A percentile compares a stretch with the other conserved stretches of the same genome.
phyloP scores from a whole-genome alignment of 2,797 vertebrate species.

The Crenichthys baileyi region DNA sequence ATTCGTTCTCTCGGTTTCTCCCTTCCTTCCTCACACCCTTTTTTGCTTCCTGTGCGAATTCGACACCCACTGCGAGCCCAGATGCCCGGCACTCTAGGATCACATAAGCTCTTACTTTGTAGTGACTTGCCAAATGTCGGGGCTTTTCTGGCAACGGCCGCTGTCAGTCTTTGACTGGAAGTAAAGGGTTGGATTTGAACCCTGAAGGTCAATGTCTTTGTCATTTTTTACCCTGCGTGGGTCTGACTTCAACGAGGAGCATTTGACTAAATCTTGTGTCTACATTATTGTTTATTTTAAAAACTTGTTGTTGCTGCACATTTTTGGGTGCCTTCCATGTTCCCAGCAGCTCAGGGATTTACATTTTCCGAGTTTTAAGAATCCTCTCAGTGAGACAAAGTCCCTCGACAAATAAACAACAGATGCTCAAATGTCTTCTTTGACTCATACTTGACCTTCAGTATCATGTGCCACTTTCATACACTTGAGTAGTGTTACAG shows the following conservation, averaged over 20 bases:
- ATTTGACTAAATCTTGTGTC: neutral
- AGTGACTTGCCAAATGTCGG: slow-evolving; percentile 58
- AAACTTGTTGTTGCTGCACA: slow-evolving; percentile 11
- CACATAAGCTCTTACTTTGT: slow-evolving; percentile 62
- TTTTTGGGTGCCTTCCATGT: slow-evolving; percentile 27
- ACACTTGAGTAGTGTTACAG: slow-evolving; percentile 43
- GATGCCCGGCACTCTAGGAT: slow-evolving; percentile 75
- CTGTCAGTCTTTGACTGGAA: slow-evolving; percentile 38
- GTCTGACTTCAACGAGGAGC: neutral
- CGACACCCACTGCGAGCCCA: slow-evolving; percentile 69
- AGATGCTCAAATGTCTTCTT: slow-evolving; percentile 76
- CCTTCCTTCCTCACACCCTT: slow-evolving; percentile 51
- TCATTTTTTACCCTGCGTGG: slow-evolving; percentile 4
- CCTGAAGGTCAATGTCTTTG: slow-evolving; percentile 14
- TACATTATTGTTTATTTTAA: slow-evolving; percentile 9
- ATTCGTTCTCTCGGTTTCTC: slow-evolving; percentile 21
- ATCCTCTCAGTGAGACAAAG: slow-evolving; percentile 60
- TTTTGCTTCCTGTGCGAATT: slow-evolving; percentile 64
- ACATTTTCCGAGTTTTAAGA: slow-evolving; percentile 51
- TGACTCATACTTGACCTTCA: slow-evolving; percentile 69
- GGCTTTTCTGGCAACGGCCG: slow-evolving; percentile 59
- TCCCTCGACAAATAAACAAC: slow-evolving; percentile 68
- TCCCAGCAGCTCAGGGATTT: slow-evolving; percentile 29
- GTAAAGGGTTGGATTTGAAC: slow-evolving; percentile 26
- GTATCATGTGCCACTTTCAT: slow-evolving; percentile 52